Evolutionary conservation across 1,140 invertebrate genomes (phyloP).

Genomic region (silkworm (Bombyx mori)): ASM3026992v2 NC_085121.1:10599001-10599500

Average conservation of each 20-base stretch:
- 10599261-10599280: too few species aligned
- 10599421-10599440: not conserved
- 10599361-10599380: too few species aligned
- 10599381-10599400: not conserved
- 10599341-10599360: too few species aligned
- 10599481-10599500: conserved; percentile 1
- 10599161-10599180: too few species aligned
- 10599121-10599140: conserved; percentile 15
- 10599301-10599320: too few species aligned
- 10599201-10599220: too few species aligned
- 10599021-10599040: conserved; percentile 58
- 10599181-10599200: too few species aligned
- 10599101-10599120: conserved; percentile 27
- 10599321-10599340: too few species aligned
- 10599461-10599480: conserved; percentile 2
- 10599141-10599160: too few species aligned
- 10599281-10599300: too few species aligned
- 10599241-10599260: too few species aligned
- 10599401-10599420: conserved; percentile 1
- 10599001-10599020: conserved; percentile 61
- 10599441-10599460: conserved; percentile 1
- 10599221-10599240: too few species aligned
- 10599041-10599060: conserved; percentile 60
- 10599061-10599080: conserved; percentile 43
- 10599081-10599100: conserved; percentile 17